Percentiles rank a stretch among this genome's conserved stretches.
phyloP scores from a whole-genome alignment of 2,113 vertebrate species.

The Corythoichthys haematopterus region DNA sequence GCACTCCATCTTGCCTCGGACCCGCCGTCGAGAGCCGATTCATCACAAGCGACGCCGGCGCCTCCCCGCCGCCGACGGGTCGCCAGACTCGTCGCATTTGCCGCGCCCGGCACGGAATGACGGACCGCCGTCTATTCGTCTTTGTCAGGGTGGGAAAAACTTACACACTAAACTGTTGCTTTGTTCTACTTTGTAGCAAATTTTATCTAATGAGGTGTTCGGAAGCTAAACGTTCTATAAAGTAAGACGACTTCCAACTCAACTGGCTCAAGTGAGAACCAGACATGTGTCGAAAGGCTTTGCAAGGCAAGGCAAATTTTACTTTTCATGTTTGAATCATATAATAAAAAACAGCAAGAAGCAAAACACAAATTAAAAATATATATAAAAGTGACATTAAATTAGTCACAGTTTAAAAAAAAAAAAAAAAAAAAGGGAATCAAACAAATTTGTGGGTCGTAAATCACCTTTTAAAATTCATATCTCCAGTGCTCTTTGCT shows the following conservation, averaged over 20 bases:
- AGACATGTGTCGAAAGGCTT: neutral
- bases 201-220: neutral
- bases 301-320: neutral
- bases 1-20: conserved; percentile 1
- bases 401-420: too few species aligned
- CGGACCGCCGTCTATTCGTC: neutral
- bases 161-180: neutral
- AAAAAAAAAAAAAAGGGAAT: too few species aligned
- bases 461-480: too few species aligned
- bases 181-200: neutral
- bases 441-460: too few species aligned
- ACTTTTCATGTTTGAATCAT: too few species aligned
- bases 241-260: neutral
- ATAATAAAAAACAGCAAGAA: too few species aligned
- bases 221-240: neutral
- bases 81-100: neutral
- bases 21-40: neutral
- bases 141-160: neutral
- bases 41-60: neutral
- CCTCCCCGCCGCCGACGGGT: neutral
- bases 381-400: too few species aligned
- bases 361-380: too few species aligned
- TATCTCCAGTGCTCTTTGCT: too few species aligned
- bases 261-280: neutral
- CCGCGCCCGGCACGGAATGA: neutral